phyloP scores from a whole-genome alignment of 64 coral and sea anemone genomes.

The Dendronephthya gigantea region DNA sequence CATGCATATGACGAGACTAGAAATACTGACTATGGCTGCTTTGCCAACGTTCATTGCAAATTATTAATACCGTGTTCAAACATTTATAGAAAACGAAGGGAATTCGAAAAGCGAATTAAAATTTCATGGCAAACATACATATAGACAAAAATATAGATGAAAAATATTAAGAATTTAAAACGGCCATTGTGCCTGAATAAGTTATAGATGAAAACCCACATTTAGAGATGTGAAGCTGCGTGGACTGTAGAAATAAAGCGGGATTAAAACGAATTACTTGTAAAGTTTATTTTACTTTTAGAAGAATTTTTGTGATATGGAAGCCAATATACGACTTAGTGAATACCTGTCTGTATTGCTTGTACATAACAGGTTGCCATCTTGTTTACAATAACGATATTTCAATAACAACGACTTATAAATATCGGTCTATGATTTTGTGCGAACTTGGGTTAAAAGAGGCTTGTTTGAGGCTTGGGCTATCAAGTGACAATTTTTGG shows the following conservation, averaged over 20 bases:
- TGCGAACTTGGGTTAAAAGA: too few relatives aligned
- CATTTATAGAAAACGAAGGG: conserved; percentile 10
- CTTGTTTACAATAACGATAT: neutral
- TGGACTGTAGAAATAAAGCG: neutral
- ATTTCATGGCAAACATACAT: neutral
- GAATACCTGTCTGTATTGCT: neutral
- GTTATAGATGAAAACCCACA: neutral
- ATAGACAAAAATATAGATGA: neutral
- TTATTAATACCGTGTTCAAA: conserved; percentile 19
- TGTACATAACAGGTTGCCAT: neutral
- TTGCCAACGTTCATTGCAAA: neutral
- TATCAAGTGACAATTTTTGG: too few relatives aligned
- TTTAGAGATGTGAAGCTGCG: neutral
- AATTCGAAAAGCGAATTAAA: conserved; percentile 9
- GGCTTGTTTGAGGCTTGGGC: too few relatives aligned
- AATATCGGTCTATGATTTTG: too few relatives aligned
- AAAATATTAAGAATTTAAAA: conserved; percentile 13
- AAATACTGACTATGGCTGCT: neutral
- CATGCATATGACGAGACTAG: neutral
- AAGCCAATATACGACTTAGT: neutral
- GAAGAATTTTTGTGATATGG: too few relatives aligned
- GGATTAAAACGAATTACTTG: neutral
- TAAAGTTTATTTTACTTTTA: neutral
- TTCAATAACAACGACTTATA: neutral
- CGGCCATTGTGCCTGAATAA: neutral